Evolutionary conservation across 1,140 invertebrate genomes (phyloP), one percentile per base, ranked within the genome.

Genomic region (Lepidostoma basale): DNA sequence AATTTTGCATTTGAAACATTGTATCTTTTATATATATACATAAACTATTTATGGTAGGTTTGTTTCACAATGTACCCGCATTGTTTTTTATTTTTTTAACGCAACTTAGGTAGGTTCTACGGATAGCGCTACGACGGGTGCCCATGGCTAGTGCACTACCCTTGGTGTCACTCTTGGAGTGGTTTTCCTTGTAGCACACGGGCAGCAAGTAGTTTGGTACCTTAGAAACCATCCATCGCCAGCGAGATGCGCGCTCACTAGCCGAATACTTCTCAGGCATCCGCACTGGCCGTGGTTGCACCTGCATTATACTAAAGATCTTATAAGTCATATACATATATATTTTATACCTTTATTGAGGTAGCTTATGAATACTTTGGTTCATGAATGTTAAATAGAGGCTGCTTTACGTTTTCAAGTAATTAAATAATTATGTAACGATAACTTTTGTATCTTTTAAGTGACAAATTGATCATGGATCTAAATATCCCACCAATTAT

Each of bases 291-390:
- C 25, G 52, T 60, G 60, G 54, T 14, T 45, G 23, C 56, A 65
- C 64, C 52, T 54, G 68, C 68, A 63, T 70, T 70, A 70, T 70
- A 70, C 68, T 70, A 70, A 70, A 62, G 49, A 69, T 63, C 44
- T 54, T 42, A 62, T 62, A 28, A 62, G 39, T 62, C 39, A 62
- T 42, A 62, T 62, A 62, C 58, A 62, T 44, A 58, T 66, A 59
- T 66, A 66, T 70, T 30, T 42, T 67, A 62, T 68, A 66, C 67
- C 66, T 72, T 65, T 72, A 68, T 66, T 68, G 62, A 72, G 62
- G 62, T 72, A 72, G 65, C 59, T 71, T 60, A 62, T 67, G 65
- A 68, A 59, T 66, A 42, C 67, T 49, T 67, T 62, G 49, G 36
- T 59, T 63, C 63, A 47, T 71, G 28, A 44, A 66, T 58, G 45